Evolutionary conservation across 2,797 vertebrate genomes (phyloP).

Genomic region (Atherinosoma microstoma): DNA sequence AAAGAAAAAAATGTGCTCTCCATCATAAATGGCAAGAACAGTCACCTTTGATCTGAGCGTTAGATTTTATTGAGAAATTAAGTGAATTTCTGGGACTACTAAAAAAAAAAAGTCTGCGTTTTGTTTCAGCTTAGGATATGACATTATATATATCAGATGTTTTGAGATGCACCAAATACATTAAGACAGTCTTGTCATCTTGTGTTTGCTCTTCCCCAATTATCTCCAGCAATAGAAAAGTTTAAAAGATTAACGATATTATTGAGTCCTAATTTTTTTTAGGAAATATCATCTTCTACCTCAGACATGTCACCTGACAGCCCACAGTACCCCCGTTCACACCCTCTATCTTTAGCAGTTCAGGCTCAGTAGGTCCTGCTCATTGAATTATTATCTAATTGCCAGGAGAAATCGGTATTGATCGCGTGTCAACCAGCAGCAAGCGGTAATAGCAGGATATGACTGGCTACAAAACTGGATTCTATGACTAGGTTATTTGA

Average conservation of each 20-base stretch:
- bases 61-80: constrained; percentile 40
- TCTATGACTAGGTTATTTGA: constrained; percentile 68
- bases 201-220: background rate
- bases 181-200: background rate
- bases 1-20: constrained; percentile 58
- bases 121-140: background rate
- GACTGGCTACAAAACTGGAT: constrained; percentile 71
- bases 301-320: constrained; percentile 16
- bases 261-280: background rate
- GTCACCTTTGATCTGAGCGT: constrained; percentile 67
- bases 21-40: constrained; percentile 68
- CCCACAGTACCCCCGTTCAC: background rate
- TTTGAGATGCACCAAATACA: background rate
- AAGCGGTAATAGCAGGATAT: constrained; percentile 70
- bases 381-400: constrained; percentile 86
- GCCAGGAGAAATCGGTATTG: constrained; percentile 81
- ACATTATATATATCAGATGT: background rate
- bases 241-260: background rate
- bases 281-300: background rate
- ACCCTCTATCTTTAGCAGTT: constrained; percentile 45
- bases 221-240: background rate
- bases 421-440: constrained; percentile 71
- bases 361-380: constrained; percentile 46
- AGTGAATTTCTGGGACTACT: constrained; percentile 21
- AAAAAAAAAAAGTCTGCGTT: constrained; percentile 4